Evolutionary conservation across 2,888 invertebrate species (phyloP), one percentile per base, ranked within the genome.

Genomic region (Noctuana brunneofusca): DNA sequence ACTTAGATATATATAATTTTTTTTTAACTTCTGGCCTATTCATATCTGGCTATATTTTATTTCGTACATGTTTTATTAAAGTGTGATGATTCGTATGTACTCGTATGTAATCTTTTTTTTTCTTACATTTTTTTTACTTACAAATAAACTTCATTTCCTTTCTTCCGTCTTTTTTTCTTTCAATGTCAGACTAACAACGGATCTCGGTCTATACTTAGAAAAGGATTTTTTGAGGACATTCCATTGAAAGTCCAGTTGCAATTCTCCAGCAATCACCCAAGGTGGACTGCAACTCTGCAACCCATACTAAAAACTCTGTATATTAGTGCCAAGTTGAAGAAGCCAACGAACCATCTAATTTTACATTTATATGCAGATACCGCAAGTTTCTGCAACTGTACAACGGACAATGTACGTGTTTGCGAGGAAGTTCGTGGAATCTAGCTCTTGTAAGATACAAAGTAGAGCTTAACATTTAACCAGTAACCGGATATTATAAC

Each of bases 311-410:
- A 46, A 49, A 49, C n/a, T 18, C 11, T n/a, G 41, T 46, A 43
- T 46, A 43, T 46, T 43, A 46, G 8, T 41, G 56, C 43, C 55
- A 56, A 56, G 18, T 46, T 18, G 16, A 56, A 46, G 55, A 24
- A 56, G 43, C 43, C 55, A 56, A 56, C 43, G 27, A 55, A 55
- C 55, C 24, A 56, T 56, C 43, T 56, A 56, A 56, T 56, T 56
- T 56, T 56, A 56, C 55, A 56, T 56, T 56, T 56, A 56, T 56
- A 56, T 56, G 55, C 55, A 56, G 55, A 56, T 56, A 43, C 55
- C 55, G 43, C 55, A 56, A 56, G 55, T 56, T 56, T 56, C 46
- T 56, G 56, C 56, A 56, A 43, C 56, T 56, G 56, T 56, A 56
- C 27, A 56, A 18, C 56, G 56, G 27, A 43, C 56, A 56, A 27